A percentile compares a stretch with the other conserved stretches of the same genome.
Conservation (phyloP, 2,113 vertebrate species). For the Poeciliopsis retropinna region DNA sequence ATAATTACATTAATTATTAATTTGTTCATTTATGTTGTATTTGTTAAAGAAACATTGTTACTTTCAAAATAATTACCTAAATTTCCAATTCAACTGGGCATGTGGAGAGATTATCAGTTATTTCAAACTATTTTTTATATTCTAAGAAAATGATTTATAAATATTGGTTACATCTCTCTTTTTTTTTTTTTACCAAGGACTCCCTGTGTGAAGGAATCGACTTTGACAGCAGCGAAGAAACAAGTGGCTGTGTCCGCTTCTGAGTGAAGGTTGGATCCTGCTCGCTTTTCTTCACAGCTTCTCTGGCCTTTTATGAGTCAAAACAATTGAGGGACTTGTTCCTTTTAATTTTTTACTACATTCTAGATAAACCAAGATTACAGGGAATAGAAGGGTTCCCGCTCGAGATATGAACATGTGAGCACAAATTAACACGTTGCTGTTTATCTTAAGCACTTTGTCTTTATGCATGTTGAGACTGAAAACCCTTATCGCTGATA, state of each 20-base stretch:
- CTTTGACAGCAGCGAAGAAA: conserved; percentile 78
- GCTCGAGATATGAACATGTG: not conserved
- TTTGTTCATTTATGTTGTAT: not conserved
- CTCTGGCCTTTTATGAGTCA: conserved; percentile 1
- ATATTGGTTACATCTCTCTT: conserved; percentile 2
- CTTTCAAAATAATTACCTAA: conserved; percentile 15
- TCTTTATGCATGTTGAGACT: conserved; percentile 50
- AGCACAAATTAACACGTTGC: conserved; percentile 6
- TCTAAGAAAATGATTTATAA: conserved; percentile 13
- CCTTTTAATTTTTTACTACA: not conserved
- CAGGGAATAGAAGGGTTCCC: not conserved
- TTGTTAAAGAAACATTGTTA: not conserved
- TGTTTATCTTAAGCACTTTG: conserved; percentile 11
- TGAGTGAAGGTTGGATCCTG: conserved; percentile 64
- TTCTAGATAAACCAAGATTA: not conserved
- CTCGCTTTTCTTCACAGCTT: not conserved
- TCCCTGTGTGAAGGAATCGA: conserved; percentile 80
- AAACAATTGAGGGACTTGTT: not conserved
- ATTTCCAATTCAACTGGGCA: conserved; percentile 15
- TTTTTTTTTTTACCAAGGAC: conserved; percentile 66
- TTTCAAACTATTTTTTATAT: conserved; percentile 5
- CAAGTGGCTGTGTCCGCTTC: conserved; percentile 76
- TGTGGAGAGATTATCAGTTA: conserved; percentile 4
- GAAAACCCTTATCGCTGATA: conserved; percentile 8
- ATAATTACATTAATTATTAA: conserved; percentile 19